Base-by-base conservation (phyloP, 2,888 invertebrate genomes). In the Drosophila leonis region DNA sequence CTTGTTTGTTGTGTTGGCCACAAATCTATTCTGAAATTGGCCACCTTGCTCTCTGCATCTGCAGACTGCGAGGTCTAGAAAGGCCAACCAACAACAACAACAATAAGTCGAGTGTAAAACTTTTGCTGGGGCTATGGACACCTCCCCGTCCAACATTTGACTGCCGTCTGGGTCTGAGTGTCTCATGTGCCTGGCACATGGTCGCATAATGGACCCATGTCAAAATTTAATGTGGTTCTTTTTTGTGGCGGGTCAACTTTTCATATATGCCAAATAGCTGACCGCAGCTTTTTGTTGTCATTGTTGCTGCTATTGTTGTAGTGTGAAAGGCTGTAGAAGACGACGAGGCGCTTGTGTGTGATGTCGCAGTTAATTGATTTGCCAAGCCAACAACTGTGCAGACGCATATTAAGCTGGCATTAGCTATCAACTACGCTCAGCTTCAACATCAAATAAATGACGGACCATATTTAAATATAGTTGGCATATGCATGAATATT, bases 191-290 rank as follows among this genome's bases (percentile, higher is more conserved):
- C 81, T 62, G 80, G 67, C 76, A 80, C 76, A 80, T 56, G 57
- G 62, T 41, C 68, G 42, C 62, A 83, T 82, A 64, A 74, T 71
- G 68, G 74, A 85, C 85, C 85, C 90, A 85, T 82, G 80, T 85
- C 85, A 85, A 82, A 85, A 75, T 82, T 68, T 80, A 82, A 88
- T 84, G 83, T 55, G 54, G 49, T 75, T 65, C 35, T 48, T 59
- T 59, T 59, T 67, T 54, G 67, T 79, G 72, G 51, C 39, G 64
- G 72, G 61, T 71, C 65, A 82, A 78, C 66, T 75, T 72, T 68
- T 55, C 77, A 64, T 78, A 60, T 69, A 59, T 76, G 65, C 44
- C 61, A 49, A 73, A 77, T 56, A 66, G 75, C 81, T 81, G 82
- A 82, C 74, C 75, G 18, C 65, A 66, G 71, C 35, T 18, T 61